These are phyloP conservation scores for Euschistus heros DNA, from an alignment of 1,140 invertebrate species.

Conservation along the genomic window DNA sequence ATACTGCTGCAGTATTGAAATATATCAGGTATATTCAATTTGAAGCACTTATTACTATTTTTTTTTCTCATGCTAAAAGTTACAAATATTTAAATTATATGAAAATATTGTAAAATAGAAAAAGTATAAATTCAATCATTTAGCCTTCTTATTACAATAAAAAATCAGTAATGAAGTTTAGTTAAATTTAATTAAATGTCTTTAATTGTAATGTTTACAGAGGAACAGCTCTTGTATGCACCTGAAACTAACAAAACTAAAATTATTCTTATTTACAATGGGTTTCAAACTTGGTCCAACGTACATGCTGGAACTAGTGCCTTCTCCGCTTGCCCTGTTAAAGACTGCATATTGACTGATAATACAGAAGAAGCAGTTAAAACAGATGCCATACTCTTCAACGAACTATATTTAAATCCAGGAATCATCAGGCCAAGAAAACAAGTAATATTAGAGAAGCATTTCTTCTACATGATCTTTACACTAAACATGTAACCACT, in stretches of 20 bases:
- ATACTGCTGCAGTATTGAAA: too few relatives aligned
- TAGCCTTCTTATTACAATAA: too few relatives aligned
- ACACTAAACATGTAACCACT: too few relatives aligned
- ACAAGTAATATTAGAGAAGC: constrained; percentile 42
- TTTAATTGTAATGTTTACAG: constrained; percentile 35
- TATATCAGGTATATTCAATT: too few relatives aligned
- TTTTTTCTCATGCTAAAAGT: too few relatives aligned
- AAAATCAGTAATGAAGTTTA: too few relatives aligned
- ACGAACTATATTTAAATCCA: constrained; percentile 66
- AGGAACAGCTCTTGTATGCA: constrained; percentile 63
- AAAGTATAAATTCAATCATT: too few relatives aligned
- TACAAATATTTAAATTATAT: too few relatives aligned
- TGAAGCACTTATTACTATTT: too few relatives aligned
- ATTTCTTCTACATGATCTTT: too few relatives aligned
- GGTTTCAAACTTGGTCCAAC: constrained; percentile 56
- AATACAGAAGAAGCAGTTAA: constrained; percentile 55
- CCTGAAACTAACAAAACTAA: constrained; percentile 48
- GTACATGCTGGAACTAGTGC: constrained; percentile 56
- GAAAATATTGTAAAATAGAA: too few relatives aligned
- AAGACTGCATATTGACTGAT: constrained; percentile 63
- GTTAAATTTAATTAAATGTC: too few relatives aligned
- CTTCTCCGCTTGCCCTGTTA: constrained; percentile 56
- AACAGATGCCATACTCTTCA: constrained; percentile 80
- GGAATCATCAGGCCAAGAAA: constrained; percentile 51
- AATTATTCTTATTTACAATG: constrained; percentile 74